Evolutionary conservation across 2,113 vertebrate species (phyloP), one percentile per base, ranked within the genome.

Genomic region (Dolichotis patagonum): DNA sequence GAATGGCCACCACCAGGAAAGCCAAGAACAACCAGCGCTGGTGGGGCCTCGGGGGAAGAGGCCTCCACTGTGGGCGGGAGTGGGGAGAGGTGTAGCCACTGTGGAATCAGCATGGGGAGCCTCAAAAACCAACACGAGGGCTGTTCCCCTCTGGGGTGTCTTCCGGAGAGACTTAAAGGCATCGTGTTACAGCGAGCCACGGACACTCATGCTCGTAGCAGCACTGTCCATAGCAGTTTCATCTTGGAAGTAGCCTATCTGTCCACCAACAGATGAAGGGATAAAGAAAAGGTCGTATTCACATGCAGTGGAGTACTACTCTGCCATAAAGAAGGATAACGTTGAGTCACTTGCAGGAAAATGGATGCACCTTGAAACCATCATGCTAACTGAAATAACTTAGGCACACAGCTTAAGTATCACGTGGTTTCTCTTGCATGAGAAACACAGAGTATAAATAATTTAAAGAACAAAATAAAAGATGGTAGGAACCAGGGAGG

Each of bases 191-290:
- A 3, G 41, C 12, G 73, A 43, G 2, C 1, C 41, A 30, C 2
- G 24, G 12, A 14, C 5, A 5, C 24, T 4, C 12, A 1, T 7
- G 41, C 3, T 17, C 7, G 7, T 14, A 30, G 41, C 73, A 49
- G 43, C 26, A 16, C 26, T 19, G 17, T 5, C 17, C 17, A 56
- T 20, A 56, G 17, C 2, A 0, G 43, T 26, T 28, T 6, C 7
- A 16, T 30, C 24, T 9, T 77, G 43, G 41, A 46, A 77, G 73
- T 13, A 16, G 13, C 73, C 73, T 30, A 0, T 77, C 26, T 12
- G 73, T 30, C 13, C 26, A 17, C 13, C 73, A 16, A 49, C 43
- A 77, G 71, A 28, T 30, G 73, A 30, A 14, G 5, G 43, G 73
- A 49, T 3, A 16, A 30, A 77, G 41, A 28, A 77, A 30, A 77